These are phyloP conservation scores for Macropis europaea DNA, from an alignment of 2,888 invertebrate genomes.

Conservation along the genomic window DNA sequence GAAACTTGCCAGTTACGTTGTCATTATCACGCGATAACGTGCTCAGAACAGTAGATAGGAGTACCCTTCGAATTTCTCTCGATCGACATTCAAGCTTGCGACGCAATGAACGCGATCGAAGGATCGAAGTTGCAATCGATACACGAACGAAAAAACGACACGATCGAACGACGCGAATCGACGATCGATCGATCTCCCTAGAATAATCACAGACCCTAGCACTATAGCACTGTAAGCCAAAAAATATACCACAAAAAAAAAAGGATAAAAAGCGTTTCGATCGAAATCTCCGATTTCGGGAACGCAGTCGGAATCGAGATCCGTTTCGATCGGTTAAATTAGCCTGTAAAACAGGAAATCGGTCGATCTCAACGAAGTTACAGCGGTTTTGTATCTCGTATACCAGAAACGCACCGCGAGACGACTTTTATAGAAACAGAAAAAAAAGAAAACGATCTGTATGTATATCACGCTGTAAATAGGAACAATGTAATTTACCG, in stretches of 20 bases:
- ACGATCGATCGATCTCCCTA: constrained; percentile 30
- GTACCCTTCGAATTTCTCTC: constrained; percentile 4
- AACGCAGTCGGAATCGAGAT: neutral
- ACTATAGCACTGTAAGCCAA: neutral
- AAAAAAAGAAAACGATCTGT: constrained; percentile 50
- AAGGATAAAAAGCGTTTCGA: neutral
- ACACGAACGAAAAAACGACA: constrained; percentile 43
- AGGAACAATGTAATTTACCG: constrained; percentile 53
- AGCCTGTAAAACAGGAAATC: constrained; percentile 9
- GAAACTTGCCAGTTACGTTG: neutral
- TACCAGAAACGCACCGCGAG: constrained; percentile 35
- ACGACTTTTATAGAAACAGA: constrained; percentile 62
- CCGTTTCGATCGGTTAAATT: neutral
- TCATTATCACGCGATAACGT: neutral
- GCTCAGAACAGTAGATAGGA: neutral
- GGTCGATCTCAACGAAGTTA: constrained; percentile 58
- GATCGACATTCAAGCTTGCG: neutral
- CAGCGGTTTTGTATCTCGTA: constrained; percentile 57
- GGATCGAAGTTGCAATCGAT: constrained; percentile 13
- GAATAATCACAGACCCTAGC: constrained; percentile 5
- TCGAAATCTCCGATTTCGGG: neutral
- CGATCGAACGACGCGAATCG: constrained; percentile 46
- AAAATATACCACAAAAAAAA: neutral
- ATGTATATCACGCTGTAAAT: constrained; percentile 64
- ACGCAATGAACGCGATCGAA: constrained; percentile 1